These are phyloP conservation scores for Podabrus alpinus DNA, from an alignment of 2,888 invertebrate genomes.

Conservation along the genomic window DNA sequence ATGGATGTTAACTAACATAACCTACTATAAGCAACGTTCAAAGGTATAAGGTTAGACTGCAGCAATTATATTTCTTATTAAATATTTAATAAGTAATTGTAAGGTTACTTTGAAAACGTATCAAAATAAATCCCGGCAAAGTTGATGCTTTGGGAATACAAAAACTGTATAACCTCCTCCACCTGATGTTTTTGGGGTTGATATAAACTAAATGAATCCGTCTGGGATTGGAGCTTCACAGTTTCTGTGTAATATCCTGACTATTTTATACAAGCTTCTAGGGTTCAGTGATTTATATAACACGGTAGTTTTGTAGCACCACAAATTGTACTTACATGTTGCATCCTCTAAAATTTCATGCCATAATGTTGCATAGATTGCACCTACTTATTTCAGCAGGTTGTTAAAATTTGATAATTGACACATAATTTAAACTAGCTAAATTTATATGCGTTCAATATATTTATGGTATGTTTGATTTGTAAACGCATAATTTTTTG, in stretches of 20 bases:
- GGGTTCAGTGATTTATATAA: constrained; percentile 2
- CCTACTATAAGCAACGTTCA: not conserved
- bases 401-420: not conserved
- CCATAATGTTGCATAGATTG: not conserved
- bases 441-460: no score
- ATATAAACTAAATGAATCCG: constrained; percentile 25
- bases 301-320: constrained; percentile 1
- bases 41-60: not conserved
- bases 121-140: constrained; percentile 15
- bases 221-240: constrained; percentile 13
- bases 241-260: not conserved
- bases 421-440: not conserved
- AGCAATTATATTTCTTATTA: not conserved
- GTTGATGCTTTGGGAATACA: constrained; percentile 20
- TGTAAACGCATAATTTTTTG: no score
- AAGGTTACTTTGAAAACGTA: constrained; percentile 14
- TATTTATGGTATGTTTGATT: no score
- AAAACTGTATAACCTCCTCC: constrained; percentile 21
- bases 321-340: not conserved
- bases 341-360: not conserved
- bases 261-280: constrained; percentile 11
- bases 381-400: not conserved
- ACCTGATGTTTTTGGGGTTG: constrained; percentile 19
- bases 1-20: not conserved
- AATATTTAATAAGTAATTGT: constrained; percentile 20